Evolutionary conservation across 2,888 invertebrate species (phyloP).

Genomic region (Epiblema foenella): DNA sequence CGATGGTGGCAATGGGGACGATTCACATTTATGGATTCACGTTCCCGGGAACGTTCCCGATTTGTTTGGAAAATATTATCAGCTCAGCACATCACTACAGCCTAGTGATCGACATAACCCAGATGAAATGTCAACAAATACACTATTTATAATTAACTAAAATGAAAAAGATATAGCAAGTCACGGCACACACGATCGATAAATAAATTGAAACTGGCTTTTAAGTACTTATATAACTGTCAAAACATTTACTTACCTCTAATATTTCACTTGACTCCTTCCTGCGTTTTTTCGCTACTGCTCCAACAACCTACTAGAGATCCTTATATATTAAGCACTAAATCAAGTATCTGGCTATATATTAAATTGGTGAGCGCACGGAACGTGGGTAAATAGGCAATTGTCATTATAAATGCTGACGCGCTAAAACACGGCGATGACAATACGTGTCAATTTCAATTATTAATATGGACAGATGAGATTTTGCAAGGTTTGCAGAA

Average conservation of each 20-base stretch:
- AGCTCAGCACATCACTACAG: too few relatives aligned
- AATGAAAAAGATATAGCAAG: too few relatives aligned
- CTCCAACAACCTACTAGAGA: conserved; percentile 50
- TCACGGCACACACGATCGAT: too few relatives aligned
- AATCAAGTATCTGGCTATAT: conserved; percentile 55
- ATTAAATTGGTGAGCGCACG: conserved; percentile 50
- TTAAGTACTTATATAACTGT: too few relatives aligned
- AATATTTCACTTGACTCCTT: conserved; percentile 53
- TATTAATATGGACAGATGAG: conserved; percentile 40
- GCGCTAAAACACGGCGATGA: conserved; percentile 43
- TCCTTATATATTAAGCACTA: conserved; percentile 68
- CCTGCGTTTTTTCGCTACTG: conserved; percentile 59
- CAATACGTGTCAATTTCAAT: conserved; percentile 58
- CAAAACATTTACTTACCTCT: conserved; percentile 9
- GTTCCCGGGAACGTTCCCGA: too few relatives aligned
- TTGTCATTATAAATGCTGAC: conserved; percentile 56
- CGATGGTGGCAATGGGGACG: too few relatives aligned
- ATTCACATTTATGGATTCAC: too few relatives aligned
- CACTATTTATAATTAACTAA: too few relatives aligned
- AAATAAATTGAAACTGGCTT: too few relatives aligned
- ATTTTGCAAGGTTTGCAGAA: conserved; percentile 47
- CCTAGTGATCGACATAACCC: too few relatives aligned
- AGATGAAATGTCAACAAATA: too few relatives aligned
- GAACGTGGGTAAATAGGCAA: conserved; percentile 46
- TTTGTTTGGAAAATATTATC: too few relatives aligned